These are phyloP conservation scores for Ephialtes manifestator DNA, from an alignment of 2,888 invertebrate species.

Conservation along the genomic window DNA sequence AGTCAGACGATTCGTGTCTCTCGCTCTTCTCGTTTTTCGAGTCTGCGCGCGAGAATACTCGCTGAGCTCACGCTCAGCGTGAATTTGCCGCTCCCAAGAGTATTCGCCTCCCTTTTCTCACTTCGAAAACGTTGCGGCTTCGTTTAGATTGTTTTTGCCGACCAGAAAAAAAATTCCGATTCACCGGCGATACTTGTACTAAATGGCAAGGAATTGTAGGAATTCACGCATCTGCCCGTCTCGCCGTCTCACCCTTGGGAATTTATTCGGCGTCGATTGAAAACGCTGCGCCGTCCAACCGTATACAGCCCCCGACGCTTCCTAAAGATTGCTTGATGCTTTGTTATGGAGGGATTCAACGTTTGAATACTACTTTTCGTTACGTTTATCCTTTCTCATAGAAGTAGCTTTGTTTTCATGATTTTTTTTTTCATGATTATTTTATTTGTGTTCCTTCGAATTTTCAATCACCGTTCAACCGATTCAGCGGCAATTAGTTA, in stretches of 20 bases:
- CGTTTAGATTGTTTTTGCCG: constrained; percentile 66
- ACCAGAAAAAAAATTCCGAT: constrained; percentile 42
- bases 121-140: constrained; percentile 55
- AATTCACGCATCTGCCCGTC: constrained; percentile 66
- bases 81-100: constrained; percentile 60
- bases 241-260: constrained; percentile 64
- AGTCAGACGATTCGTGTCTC: constrained; percentile 35
- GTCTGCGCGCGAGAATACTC: constrained; percentile 27
- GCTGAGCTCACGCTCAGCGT: constrained; percentile 32
- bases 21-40: constrained; percentile 45
- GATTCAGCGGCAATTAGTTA: no score
- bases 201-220: constrained; percentile 75
- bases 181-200: constrained; percentile 49
- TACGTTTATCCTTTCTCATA: background rate
- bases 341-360: background rate
- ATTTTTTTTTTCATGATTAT: background rate
- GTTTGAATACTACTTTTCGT: constrained; percentile 15
- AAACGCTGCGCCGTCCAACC: constrained; percentile 57
- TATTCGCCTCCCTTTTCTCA: constrained; percentile 46
- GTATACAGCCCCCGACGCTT: constrained; percentile 21
- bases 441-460: no score
- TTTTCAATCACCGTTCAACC: no score
- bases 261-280: constrained; percentile 76
- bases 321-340: constrained; percentile 32
- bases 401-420: background rate